phyloP scores from a whole-genome alignment of 2,797 vertebrate genomes.

The Heliangelus exortis region DNA sequence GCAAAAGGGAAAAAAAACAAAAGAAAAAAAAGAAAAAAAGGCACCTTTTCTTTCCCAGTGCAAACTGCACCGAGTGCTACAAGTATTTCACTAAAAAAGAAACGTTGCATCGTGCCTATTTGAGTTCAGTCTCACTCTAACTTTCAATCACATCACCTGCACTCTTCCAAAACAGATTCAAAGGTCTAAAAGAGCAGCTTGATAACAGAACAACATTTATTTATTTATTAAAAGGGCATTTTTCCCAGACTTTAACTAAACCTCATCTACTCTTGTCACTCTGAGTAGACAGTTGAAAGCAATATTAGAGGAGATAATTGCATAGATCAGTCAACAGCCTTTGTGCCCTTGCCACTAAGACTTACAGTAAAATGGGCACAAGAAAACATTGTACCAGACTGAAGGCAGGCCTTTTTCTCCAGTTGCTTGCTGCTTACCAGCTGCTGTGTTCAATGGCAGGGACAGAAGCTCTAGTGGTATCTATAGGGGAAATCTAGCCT shows the following conservation, averaged over 20 bases:
- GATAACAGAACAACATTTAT: conserved; percentile 50
- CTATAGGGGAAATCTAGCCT: conserved; percentile 77
- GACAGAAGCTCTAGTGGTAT: conserved; percentile 76
- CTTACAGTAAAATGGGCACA: conserved; percentile 82
- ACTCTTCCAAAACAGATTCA: conserved; percentile 72
- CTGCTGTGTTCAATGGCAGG: conserved; percentile 79
- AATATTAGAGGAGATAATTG: conserved; percentile 89
- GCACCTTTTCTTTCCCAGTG: not conserved
- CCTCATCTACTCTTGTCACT: conserved; percentile 83
- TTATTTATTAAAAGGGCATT: conserved; percentile 73
- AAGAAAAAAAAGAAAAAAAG: too few species aligned
- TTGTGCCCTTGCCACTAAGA: conserved; percentile 85
- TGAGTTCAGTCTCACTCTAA: conserved; percentile 41
- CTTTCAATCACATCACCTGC: conserved; percentile 54
- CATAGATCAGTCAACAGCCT: conserved; percentile 87
- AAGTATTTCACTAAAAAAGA: not conserved
- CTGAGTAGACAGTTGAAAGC: conserved; percentile 84
- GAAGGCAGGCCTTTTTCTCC: conserved; percentile 81
- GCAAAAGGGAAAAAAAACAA: too few species aligned
- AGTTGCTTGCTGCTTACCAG: conserved; percentile 85
- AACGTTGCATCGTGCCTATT: not conserved
- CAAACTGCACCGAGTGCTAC: not conserved
- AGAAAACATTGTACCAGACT: conserved; percentile 81
- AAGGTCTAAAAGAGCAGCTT: conserved; percentile 62
- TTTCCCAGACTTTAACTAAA: conserved; percentile 84